Conservation (phyloP, 2,797 vertebrate species). For the Florisuga fusca region DNA sequence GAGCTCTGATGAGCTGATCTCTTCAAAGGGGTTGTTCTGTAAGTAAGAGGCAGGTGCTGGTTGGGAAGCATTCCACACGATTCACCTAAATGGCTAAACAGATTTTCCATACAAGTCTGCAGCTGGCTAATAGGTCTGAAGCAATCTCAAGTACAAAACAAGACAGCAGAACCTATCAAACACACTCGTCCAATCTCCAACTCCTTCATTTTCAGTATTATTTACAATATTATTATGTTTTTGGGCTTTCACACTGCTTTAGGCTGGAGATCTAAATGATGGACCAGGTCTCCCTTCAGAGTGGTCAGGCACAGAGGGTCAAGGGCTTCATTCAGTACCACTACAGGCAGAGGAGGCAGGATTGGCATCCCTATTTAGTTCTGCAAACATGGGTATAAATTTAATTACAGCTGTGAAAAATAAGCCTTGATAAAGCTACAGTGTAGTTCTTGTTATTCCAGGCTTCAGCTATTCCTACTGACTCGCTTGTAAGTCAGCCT, state of each 20-base stretch:
- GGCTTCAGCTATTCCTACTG: background rate
- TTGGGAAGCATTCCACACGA: background rate
- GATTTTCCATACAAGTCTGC: background rate
- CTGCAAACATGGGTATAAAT: background rate
- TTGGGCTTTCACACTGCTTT: background rate
- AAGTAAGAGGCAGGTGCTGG: background rate
- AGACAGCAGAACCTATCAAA: background rate
- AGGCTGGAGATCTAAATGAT: background rate
- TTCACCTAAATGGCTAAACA: background rate
- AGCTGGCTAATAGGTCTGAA: conserved; percentile 13
- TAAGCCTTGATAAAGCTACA: background rate
- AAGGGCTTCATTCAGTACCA: background rate
- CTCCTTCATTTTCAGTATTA: background rate
- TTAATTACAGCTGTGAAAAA: background rate
- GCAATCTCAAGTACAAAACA: background rate
- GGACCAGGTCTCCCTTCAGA: background rate
- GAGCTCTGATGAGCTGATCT: conserved; percentile 2
- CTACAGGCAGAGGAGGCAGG: background rate
- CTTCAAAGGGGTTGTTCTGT: conserved; percentile 2
- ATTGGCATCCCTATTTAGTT: background rate
- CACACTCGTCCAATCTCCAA: background rate
- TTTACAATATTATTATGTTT: background rate
- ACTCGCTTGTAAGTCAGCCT: background rate
- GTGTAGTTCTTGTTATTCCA: background rate
- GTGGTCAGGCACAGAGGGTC: background rate